These are phyloP conservation scores for Pollenia angustigena DNA, from an alignment of 2,888 invertebrate genomes.

Conservation along the genomic window DNA sequence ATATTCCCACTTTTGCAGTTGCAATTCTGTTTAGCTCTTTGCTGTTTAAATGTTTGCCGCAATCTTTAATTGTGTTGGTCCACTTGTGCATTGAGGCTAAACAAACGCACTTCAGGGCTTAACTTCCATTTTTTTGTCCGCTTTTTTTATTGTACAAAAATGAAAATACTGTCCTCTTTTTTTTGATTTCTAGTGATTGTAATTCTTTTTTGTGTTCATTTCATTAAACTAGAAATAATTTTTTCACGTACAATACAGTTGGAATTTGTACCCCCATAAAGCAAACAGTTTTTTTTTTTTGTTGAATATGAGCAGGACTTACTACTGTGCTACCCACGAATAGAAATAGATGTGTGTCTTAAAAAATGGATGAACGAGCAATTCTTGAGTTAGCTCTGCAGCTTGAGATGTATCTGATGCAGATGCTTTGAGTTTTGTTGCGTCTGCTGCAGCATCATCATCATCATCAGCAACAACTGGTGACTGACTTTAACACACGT, in stretches of 20 bases:
- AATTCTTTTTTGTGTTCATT: not conserved
- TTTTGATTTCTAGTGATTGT: not conserved
- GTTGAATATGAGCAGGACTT: slow-evolving; percentile 6
- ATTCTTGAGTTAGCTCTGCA: not conserved
- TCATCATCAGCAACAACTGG: slow-evolving; percentile 75
- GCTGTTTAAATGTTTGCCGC: not conserved
- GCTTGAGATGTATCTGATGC: slow-evolving; percentile 29
- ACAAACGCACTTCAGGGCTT: slow-evolving; percentile 15
- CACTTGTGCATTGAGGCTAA: slow-evolving; percentile 37
- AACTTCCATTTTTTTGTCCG: not conserved
- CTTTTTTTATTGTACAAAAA: not conserved
- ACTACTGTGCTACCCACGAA: slow-evolving; percentile 71
- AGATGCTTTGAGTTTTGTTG: slow-evolving; percentile 24
- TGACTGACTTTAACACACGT: slow-evolving; percentile 81
- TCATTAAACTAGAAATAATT: slow-evolving; percentile 54
- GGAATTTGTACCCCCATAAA: slow-evolving; percentile 47
- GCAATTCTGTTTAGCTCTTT: not conserved
- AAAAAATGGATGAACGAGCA: slow-evolving; percentile 18
- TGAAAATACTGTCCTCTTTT: slow-evolving; percentile 32
- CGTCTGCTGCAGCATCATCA: slow-evolving; percentile 28
- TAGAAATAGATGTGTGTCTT: slow-evolving; percentile 34
- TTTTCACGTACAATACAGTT: slow-evolving; percentile 55
- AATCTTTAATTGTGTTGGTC: not conserved
- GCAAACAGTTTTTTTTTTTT: slow-evolving; percentile 4
- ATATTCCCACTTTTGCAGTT: not conserved